Percentiles rank a stretch among this genome's conserved stretches.
phyloP scores from a whole-genome alignment of 2,113 vertebrate species.

The Hyperoodon ampullatus region DNA sequence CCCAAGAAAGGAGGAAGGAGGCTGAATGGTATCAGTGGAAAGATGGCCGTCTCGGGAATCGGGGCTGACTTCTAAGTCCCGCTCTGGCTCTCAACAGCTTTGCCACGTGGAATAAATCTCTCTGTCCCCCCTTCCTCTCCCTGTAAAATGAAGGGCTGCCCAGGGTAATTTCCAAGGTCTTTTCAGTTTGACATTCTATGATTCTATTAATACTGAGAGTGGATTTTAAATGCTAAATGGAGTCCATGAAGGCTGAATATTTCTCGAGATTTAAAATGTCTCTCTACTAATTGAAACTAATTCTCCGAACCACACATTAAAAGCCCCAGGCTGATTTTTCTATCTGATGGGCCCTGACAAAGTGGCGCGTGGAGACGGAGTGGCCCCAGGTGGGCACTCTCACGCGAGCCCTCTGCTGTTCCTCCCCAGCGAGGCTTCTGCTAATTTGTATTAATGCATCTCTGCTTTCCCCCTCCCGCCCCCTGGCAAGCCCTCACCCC shows the following conservation, averaged over 20 bases:
- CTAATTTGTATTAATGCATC: conserved; percentile 19
- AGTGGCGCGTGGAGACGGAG: fast-evolving
- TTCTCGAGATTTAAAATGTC: conserved; percentile 64
- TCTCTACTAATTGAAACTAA: conserved; percentile 68
- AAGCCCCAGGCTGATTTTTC: conserved; percentile 63
- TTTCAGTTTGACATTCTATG: not conserved
- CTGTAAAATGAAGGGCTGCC: fast-evolving
- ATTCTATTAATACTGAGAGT: not conserved
- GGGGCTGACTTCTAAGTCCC: not conserved
- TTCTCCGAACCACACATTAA: conserved; percentile 65
- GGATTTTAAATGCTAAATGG: conserved; percentile 55
- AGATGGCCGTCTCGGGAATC: not conserved
- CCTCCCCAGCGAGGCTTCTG: not conserved
- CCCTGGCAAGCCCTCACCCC: not conserved
- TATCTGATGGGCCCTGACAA: conserved; percentile 53
- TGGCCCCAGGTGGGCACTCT: not conserved
- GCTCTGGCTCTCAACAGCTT: not conserved
- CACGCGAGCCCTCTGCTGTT: fast-evolving
- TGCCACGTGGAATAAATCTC: fast-evolving
- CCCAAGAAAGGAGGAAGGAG: not conserved
- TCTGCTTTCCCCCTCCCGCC: not conserved
- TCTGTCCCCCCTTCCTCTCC: fast-evolving
- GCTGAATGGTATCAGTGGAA: fast-evolving
- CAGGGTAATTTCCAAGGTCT: not conserved
- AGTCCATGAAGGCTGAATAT: conserved; percentile 25